Percentiles rank a stretch among this genome's conserved stretches.
phyloP scores from a whole-genome alignment of 2,797 vertebrate genomes.

The Florisuga fusca region DNA sequence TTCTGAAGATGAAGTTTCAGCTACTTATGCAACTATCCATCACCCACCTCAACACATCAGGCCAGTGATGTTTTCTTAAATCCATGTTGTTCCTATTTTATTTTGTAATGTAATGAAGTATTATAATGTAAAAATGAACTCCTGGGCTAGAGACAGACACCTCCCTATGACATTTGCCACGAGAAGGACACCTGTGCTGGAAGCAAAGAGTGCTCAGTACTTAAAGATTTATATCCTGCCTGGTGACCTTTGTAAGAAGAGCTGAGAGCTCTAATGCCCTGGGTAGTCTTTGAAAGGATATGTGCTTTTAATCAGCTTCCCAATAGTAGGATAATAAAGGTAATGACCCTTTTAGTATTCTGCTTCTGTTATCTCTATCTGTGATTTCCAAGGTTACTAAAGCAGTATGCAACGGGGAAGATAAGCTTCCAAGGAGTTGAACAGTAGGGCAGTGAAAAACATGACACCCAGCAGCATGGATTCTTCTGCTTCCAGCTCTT shows the following conservation, averaged over 20 bases:
- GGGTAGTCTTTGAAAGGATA: neutral
- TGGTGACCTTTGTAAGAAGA: neutral
- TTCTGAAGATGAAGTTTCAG: neutral
- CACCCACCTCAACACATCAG: neutral
- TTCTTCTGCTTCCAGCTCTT: neutral
- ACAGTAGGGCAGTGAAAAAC: neutral
- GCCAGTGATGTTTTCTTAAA: neutral
- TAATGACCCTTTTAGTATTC: slow-evolving; percentile 13
- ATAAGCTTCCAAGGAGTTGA: neutral
- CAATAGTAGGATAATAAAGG: neutral
- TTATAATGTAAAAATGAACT: neutral
- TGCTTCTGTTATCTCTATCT: neutral
- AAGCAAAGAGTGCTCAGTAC: neutral
- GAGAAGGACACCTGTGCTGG: neutral
- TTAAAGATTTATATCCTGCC: neutral
- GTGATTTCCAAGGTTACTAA: neutral
- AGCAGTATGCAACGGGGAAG: neutral
- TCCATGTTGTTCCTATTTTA: neutral
- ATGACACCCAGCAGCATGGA: neutral
- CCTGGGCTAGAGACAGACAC: neutral
- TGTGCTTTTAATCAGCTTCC: slow-evolving; percentile 20
- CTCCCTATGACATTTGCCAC: neutral
- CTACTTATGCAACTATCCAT: neutral
- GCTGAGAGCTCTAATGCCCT: neutral
- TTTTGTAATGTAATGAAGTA: neutral